Base-by-base conservation (phyloP, 2,888 invertebrate species). In the Caenorhabditis wallacei region DNA sequence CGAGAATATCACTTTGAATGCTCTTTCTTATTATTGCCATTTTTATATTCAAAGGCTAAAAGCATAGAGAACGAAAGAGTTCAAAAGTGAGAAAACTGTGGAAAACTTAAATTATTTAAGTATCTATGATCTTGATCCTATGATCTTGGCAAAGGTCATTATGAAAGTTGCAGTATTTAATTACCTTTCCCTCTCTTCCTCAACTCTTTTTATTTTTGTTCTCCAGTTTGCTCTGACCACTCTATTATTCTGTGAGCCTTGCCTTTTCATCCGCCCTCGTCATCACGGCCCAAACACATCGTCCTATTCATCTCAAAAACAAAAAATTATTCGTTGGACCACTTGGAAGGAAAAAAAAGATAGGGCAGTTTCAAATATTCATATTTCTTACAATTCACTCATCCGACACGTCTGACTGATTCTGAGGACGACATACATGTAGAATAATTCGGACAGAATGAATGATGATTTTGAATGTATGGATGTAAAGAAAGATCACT, bases 351-450 rank as follows among this genome's bases (percentile, higher is more conserved):
- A n/a, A 43, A 43, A 43, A 43, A 43, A 11, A 13, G 43, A 43
- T 10, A 43, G 43, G 30, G 8, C 30, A 43, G 43, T 13, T 22
- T 74, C 40, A 66, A 59, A 59, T 59, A 68, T 66, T 75, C 72
- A 26, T 43, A 40, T 22, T n/a, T 16, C 43, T 26, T 18, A 63
- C 66, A 48, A 75, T 75, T 57, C 75, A 57, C 63, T 53, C 63
- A 40, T 76, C 76, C 37, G 76, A 76, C 57, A 76, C 68, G 76
- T 76, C 20, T 76, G 68, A 68, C 51, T 76, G 76, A 68, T 61
- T 76, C 59, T n/a, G 56, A 53, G 51, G 51, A 24, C 37, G 20
- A 30, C 37, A 53, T 20, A 35, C 30, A 10, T 35, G 56, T n/a
- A 10, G 40, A 43, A 22, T 30, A 30, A 30, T 30, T 8, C 4